Conservation (phyloP, 1,140 invertebrate species). For the Drosophila kurseongensis region DNA sequence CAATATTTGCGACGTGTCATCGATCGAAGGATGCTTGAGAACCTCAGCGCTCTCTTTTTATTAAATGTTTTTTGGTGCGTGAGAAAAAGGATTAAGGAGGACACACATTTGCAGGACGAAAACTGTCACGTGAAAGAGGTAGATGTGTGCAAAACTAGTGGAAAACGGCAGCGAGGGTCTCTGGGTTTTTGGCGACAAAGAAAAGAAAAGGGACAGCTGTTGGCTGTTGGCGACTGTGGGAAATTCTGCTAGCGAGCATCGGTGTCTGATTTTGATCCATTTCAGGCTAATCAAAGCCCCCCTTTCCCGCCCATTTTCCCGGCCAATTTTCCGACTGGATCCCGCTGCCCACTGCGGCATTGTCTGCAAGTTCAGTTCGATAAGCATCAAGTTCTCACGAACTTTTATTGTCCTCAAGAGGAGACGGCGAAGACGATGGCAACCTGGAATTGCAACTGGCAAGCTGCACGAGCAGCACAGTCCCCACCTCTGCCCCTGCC, state of each 20-base stretch:
- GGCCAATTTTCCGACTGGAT: constrained; percentile 17
- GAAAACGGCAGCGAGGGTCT: neutral
- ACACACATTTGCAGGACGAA: constrained; percentile 2
- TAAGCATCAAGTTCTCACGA: constrained; percentile 83
- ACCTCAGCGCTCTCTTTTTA: constrained; percentile 53
- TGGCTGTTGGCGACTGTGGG: constrained; percentile 25
- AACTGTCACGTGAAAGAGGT: constrained; percentile 54
- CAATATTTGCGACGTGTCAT: constrained; percentile 78
- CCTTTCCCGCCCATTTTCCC: neutral
- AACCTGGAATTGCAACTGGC: constrained; percentile 24
- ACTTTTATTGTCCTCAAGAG: constrained; percentile 75
- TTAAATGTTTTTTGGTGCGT: constrained; percentile 78
- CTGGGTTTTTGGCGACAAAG: neutral
- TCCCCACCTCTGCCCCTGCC: neutral
- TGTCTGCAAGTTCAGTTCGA: constrained; percentile 66
- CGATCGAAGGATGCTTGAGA: constrained; percentile 71
- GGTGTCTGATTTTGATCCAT: constrained; percentile 45
- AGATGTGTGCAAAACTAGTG: constrained; percentile 25
- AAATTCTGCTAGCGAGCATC: constrained; percentile 31
- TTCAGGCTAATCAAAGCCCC: constrained; percentile 49
- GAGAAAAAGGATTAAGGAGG: constrained; percentile 77
- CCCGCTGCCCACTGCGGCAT: constrained; percentile 56
- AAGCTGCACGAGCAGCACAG: constrained; percentile 40
- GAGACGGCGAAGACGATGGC: constrained; percentile 19
- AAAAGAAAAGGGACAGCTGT: constrained; percentile 25